Evolutionary conservation across 2,797 vertebrate genomes (phyloP), one percentile per base, ranked within the genome.

Genomic region (Syngnathus rostellatus): DNA sequence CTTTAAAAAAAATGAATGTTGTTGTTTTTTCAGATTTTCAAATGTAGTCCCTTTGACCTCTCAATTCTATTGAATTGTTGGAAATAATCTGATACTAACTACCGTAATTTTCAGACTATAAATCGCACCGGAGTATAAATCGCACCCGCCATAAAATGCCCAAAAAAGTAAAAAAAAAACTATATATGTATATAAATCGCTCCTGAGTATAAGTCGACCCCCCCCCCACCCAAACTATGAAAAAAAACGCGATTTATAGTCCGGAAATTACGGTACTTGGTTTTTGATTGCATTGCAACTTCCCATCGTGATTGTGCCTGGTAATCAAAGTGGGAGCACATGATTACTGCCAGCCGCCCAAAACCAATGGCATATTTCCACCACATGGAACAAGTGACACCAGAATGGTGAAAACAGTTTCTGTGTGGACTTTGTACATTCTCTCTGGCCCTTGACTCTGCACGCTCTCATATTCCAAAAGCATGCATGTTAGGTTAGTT

Each of bases 281-380:
- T 62, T 37, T 54, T 62, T 76, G 73, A 70, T 65, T 76, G 66
- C 65, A 62, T 73, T 81, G 75, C 65, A 73, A 39, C 65, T 69
- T 68, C 55, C 40, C 41, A 21, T 70, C 73, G 63, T 84, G 77
- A 86, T 80, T 83, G 74, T 78, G 75, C 81, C 68, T 77, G 69
- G 69, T 83, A 82, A 85, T 87, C 73, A 73, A 74, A 79, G 23
- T 72, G 72, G 76, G 69, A 78, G 60, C 6, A 16, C 71, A 66
- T 67, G 77, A 88, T 85, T 76, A 70, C 68, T 74, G 76, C 72
- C 79, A 83, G 82, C 53, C 46, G 70, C 31, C 68, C 68, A 46
- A 50, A 80, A 73, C 60, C 67, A 64, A 57, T 75, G 69, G 70
- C 76, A 77, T 74, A 72, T 74, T 81, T 77, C 60, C 63, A 57